A percentile compares a stretch with the other conserved stretches of the same genome.
Evolutionary conservation across 2,113 vertebrate species (phyloP).

Genomic region (Hippocampus abdominalis): DNA sequence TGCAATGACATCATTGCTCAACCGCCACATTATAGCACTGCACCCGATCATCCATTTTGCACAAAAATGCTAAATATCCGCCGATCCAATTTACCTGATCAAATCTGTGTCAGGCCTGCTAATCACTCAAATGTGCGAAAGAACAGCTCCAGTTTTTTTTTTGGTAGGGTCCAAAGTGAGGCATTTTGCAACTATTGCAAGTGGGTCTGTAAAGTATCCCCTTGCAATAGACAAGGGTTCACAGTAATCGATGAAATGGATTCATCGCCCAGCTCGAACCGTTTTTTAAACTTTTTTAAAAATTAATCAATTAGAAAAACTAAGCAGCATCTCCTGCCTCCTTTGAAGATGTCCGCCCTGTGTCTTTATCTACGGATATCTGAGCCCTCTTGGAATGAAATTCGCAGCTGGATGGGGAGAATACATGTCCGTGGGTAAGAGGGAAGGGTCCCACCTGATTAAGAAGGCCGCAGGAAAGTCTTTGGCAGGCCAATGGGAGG

Average conservation of each 20-base stretch:
- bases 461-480: slow-evolving; percentile 70
- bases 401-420: slow-evolving; percentile 55
- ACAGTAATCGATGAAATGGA: background rate
- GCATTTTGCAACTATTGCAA: background rate
- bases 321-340: slow-evolving; percentile 7
- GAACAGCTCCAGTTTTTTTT: no score
- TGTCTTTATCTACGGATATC: slow-evolving; percentile 34
- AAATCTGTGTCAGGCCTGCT: no score
- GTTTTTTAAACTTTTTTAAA: background rate
- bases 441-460: slow-evolving; percentile 70
- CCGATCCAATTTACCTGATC: no score
- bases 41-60: no score
- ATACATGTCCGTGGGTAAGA: slow-evolving; percentile 51
- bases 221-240: background rate
- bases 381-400: slow-evolving; percentile 47
- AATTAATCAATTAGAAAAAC: background rate
- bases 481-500: slow-evolving; percentile 67
- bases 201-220: background rate
- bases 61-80: no score
- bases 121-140: no score
- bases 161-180: no score
- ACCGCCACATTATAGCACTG: no score
- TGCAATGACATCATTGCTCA: no score
- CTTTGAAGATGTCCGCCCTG: slow-evolving; percentile 3
- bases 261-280: background rate